These are phyloP conservation scores for Mobula birostris DNA, from an alignment of 2,113 vertebrate species.

Conservation along the genomic window DNA sequence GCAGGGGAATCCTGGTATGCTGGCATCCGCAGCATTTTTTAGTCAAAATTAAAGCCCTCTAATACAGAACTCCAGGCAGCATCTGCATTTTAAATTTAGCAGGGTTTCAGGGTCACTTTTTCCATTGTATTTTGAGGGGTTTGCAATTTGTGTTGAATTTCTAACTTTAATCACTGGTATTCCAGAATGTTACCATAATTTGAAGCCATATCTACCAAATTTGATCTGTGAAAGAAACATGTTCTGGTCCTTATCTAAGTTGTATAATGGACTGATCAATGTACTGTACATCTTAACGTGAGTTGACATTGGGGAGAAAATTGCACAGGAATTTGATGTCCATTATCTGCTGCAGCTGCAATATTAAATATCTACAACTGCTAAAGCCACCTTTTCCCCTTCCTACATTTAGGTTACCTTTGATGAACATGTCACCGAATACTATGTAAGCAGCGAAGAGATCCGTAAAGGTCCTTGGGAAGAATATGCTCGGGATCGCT, in stretches of 20 bases:
- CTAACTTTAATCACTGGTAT: not conserved
- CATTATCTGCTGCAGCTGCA: not conserved
- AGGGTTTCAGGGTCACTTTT: not conserved
- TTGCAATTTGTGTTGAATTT: not conserved
- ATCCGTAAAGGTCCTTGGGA: slow-evolving; percentile 88
- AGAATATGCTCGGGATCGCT: slow-evolving; percentile 80
- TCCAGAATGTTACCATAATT: not conserved
- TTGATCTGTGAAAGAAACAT: slow-evolving; percentile 47
- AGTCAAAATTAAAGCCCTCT: not conserved
- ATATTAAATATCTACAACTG: not conserved
- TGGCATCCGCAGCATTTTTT: not conserved
- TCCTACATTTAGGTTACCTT: slow-evolving; percentile 72
- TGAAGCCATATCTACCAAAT: too few relatives aligned
- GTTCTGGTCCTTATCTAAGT: not conserved
- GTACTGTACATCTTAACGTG: not conserved
- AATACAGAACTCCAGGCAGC: not conserved
- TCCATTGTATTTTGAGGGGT: not conserved
- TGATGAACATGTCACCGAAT: slow-evolving; percentile 74
- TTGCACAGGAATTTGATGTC: not conserved
- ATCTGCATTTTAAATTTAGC: not conserved
- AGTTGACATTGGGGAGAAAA: not conserved
- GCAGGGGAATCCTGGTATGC: not conserved
- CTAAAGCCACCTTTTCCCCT: not conserved
- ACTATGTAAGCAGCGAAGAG: slow-evolving; percentile 77
- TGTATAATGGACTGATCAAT: not conserved